phyloP scores from a whole-genome alignment of 2,888 invertebrate genomes.

The Acanthosepion lycidas region DNA sequence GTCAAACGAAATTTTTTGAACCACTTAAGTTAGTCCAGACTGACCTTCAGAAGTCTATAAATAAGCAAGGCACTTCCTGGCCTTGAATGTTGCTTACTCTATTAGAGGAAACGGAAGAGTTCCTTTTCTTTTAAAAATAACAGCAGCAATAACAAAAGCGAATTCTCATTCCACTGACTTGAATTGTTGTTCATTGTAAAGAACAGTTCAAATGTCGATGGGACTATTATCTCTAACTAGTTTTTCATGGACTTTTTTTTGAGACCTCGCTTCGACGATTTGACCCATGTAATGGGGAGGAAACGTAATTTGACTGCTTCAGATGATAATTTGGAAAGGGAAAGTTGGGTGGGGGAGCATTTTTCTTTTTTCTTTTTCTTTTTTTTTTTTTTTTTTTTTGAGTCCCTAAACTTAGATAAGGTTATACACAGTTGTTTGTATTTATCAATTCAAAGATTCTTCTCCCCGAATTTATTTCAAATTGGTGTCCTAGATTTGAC shows the following conservation, averaged over 20 bases:
- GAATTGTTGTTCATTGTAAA: background rate
- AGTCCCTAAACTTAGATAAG: background rate
- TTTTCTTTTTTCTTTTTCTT: too few relatives aligned
- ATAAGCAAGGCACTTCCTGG: constrained; percentile 6
- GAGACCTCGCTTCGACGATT: background rate
- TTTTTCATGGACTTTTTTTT: background rate
- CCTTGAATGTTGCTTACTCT: background rate
- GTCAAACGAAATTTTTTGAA: background rate
- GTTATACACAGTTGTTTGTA: background rate
- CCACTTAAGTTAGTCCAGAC: background rate
- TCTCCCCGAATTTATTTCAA: background rate
- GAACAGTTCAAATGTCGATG: background rate
- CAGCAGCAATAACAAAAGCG: background rate
- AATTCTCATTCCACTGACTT: background rate
- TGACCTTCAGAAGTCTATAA: background rate
- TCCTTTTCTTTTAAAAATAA: background rate
- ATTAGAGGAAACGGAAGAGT: background rate
- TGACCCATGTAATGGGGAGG: constrained; percentile 1
- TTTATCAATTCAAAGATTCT: background rate
- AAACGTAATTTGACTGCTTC: background rate
- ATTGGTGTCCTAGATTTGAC: background rate
- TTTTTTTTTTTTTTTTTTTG: background rate
- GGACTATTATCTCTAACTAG: background rate
- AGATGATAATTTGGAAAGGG: background rate
- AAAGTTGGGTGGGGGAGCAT: background rate